Evolutionary conservation across 2,113 vertebrate genomes (phyloP).

Genomic region (Sisor rabdophorus): DNA sequence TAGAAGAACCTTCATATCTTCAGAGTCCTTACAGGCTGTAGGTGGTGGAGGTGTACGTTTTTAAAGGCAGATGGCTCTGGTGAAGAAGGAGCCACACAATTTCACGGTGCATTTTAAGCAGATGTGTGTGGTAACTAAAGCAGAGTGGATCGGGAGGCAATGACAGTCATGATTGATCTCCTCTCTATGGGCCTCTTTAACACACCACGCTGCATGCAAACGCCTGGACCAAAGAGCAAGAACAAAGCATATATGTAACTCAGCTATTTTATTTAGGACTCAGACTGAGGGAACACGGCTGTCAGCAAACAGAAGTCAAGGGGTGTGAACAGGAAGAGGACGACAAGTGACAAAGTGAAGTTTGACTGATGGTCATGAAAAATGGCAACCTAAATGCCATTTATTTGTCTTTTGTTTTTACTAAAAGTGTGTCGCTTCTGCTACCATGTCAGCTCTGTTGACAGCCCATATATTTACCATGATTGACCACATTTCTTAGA

Average conservation of each 20-base stretch:
- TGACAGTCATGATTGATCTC: constrained; percentile 51
- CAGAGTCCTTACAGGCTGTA: not conserved
- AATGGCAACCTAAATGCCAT: constrained; percentile 15
- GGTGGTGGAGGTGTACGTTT: constrained; percentile 43
- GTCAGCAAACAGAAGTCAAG: not conserved
- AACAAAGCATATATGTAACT: not conserved
- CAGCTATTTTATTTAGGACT: constrained; percentile 3
- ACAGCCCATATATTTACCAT: constrained; percentile 35
- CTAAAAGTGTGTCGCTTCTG: constrained; percentile 23
- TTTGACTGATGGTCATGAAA: constrained; percentile 38
- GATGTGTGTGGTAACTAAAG: constrained; percentile 70
- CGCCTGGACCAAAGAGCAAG: constrained; percentile 9
- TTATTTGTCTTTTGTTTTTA: constrained; percentile 9
- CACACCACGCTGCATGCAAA: constrained; percentile 4
- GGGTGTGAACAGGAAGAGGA: not conserved
- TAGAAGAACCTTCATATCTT: constrained; percentile 18
- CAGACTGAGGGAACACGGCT: not conserved
- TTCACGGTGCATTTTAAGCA: constrained; percentile 91
- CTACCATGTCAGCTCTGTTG: constrained; percentile 29
- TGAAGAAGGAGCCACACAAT: constrained; percentile 82
- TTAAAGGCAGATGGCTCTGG: constrained; percentile 77
- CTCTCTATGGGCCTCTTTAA: not conserved
- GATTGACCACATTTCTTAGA: too few species aligned
- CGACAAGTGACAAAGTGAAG: not conserved
- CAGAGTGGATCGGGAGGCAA: constrained; percentile 41